Base-by-base conservation (phyloP, 2,113 vertebrate genomes). In the Hystrix cristata region DNA sequence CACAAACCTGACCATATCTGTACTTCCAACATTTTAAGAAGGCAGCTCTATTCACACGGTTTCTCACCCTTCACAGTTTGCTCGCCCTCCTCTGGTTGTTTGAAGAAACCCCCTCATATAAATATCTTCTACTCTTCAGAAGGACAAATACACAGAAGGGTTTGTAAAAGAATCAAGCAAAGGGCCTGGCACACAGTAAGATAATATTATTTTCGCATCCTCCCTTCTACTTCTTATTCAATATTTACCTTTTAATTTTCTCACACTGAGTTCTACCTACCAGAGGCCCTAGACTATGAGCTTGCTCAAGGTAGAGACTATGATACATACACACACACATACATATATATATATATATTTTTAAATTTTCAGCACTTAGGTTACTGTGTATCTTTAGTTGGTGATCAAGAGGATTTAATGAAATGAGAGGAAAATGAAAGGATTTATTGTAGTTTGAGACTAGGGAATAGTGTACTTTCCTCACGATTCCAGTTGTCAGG, bases 211-310 rank as follows among this genome's bases (percentile, higher is more conserved):
- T 72, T 79, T 72, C 34, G 46, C 53, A 31, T 94, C 29, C 93
- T 76, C 6, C 18, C 1, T 11, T 86, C 67, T 7, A 81, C 34
- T 14, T 27, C 84, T 78, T 65, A 87, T 31, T 65, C 7, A 88
- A 16, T 90, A 76, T 67, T 85, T 48, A 82, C 11, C 65, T 91
- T 62, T 48, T 15, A 79, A 57, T 74, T 82, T 95, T 92, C 62
- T 53, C 86, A 74, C 21, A 80, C 27, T 19, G 53, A 94, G 31
- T 18, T 64, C 53, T 78, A 59, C 9, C 71, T 87, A 74, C 53
- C 57, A 89, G 93, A 88, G 55, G 34, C 7, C 10, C 21, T 92
- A n/a, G n/a, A 72, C 55, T 62, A 5, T 79, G n/a, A 72, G 43
- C 53, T 71, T 69, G 34, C 8, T 38, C 14, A 51, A 79, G 69